phyloP scores from a whole-genome alignment of 64 coral and sea anemone genomes.

The Astreopora myriophthalma region DNA sequence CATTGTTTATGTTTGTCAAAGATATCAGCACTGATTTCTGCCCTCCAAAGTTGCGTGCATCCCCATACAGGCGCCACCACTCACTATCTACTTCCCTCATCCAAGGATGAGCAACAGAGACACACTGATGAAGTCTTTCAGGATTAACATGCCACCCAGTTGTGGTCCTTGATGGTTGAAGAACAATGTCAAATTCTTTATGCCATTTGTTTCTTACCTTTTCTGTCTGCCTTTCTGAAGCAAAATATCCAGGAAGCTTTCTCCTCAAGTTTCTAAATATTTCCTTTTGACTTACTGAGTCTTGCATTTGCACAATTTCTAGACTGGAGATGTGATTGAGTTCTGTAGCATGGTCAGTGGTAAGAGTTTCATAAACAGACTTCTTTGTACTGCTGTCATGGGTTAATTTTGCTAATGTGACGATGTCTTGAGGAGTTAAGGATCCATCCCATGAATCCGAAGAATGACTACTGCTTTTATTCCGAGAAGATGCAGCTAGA shows the following conservation, averaged over 20 bases:
- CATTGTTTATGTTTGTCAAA: constrained; percentile 18
- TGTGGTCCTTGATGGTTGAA: constrained; percentile 1
- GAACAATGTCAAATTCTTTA: constrained; percentile 14
- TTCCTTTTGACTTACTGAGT: neutral
- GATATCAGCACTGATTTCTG: constrained; percentile 69
- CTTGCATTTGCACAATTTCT: constrained; percentile 55
- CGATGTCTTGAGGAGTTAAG: constrained; percentile 1
- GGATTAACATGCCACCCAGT: constrained; percentile 42
- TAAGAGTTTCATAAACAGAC: neutral
- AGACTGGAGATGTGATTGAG: constrained; percentile 39
- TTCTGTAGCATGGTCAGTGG: constrained; percentile 26
- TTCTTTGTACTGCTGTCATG: neutral
- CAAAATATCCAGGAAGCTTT: constrained; percentile 46
- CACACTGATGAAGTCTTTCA: neutral
- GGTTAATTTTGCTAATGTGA: neutral
- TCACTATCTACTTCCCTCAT: constrained; percentile 40
- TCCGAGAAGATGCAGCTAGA: too few relatives aligned
- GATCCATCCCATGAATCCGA: constrained; percentile 5
- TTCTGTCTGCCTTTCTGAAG: constrained; percentile 47
- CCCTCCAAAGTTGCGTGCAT: constrained; percentile 75
- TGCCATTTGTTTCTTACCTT: constrained; percentile 15
- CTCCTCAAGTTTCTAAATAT: constrained; percentile 48
- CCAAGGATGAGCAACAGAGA: constrained; percentile 9
- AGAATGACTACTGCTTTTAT: neutral
- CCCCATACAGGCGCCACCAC: constrained; percentile 56